Percentiles rank a stretch among this genome's conserved stretches.
phyloP scores from a whole-genome alignment of 2,888 invertebrate genomes.

The Sturmia bella region DNA sequence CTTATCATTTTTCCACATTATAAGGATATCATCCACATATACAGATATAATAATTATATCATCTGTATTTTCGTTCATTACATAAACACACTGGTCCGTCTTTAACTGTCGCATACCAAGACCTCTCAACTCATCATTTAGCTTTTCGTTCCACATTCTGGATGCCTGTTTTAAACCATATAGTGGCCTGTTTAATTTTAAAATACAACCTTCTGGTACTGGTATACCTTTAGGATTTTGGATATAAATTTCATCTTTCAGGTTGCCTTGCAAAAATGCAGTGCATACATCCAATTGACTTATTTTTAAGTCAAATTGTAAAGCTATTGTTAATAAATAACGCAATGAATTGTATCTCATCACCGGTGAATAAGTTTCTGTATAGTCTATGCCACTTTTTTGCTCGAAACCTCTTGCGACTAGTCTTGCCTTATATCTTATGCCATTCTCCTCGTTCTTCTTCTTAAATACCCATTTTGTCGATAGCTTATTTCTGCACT shows the following conservation, averaged over 20 bases:
- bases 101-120: too few relatives aligned
- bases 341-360: constrained; percentile 30
- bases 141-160: constrained; percentile 23
- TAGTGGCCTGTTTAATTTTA: constrained; percentile 13
- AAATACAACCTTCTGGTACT: too few relatives aligned
- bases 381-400: too few relatives aligned
- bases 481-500: too few relatives aligned
- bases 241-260: constrained; percentile 47
- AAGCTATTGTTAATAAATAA: constrained; percentile 14
- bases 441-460: not conserved
- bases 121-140: too few relatives aligned
- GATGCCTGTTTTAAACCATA: constrained; percentile 38
- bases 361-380: constrained; percentile 28
- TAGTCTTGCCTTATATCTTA: too few relatives aligned
- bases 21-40: constrained; percentile 46
- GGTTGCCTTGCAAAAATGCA: constrained; percentile 44
- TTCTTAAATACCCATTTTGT: too few relatives aligned
- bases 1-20: constrained; percentile 55
- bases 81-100: too few relatives aligned
- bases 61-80: constrained; percentile 4
- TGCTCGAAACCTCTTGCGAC: too few relatives aligned
- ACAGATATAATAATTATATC: constrained; percentile 12
- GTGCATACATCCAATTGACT: too few relatives aligned
- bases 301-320: constrained; percentile 25
- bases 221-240: not conserved